Evolutionary conservation across 2,113 vertebrate species (phyloP).

Genomic region (Phaetusa simplex): DNA sequence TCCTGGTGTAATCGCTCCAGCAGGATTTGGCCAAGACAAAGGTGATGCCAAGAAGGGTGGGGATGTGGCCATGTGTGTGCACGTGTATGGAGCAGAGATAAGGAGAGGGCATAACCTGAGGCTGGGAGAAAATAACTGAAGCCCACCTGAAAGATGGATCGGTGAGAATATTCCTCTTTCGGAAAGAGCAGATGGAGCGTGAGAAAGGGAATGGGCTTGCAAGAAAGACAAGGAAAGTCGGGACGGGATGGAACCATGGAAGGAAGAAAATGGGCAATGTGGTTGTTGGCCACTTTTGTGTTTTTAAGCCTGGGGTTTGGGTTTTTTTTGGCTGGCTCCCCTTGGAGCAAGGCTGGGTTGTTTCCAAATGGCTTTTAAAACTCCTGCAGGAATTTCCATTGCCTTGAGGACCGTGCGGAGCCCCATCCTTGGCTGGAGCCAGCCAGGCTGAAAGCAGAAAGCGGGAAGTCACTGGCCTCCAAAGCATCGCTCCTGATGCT

Average conservation of each 20-base stretch:
- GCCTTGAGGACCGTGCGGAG: not conserved
- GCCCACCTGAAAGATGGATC: not conserved
- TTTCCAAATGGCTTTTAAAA: not conserved
- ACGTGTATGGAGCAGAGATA: rapidly evolving
- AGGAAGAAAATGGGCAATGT: not conserved
- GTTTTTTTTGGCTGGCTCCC: not conserved
- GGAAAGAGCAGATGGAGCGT: not conserved
- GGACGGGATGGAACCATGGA: not conserved
- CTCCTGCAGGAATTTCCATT: not conserved
- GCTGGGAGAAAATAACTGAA: not conserved
- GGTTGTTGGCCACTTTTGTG: not conserved
- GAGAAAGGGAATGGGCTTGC: not conserved
- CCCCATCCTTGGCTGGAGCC: not conserved
- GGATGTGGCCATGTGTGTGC: rapidly evolving
- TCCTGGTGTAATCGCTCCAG: not conserved
- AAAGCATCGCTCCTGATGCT: not conserved
- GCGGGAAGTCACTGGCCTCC: not conserved
- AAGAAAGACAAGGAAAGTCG: not conserved
- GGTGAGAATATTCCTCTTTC: not conserved
- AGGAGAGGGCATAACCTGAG: not conserved
- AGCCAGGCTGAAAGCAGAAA: not conserved
- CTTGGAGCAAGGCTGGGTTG: not conserved
- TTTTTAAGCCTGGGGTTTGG: not conserved
- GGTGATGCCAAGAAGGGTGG: not conserved
- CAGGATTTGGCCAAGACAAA: not conserved